These are phyloP conservation scores for Drosophila basisetae DNA, from an alignment of 2,888 invertebrate genomes.

Conservation along the genomic window DNA sequence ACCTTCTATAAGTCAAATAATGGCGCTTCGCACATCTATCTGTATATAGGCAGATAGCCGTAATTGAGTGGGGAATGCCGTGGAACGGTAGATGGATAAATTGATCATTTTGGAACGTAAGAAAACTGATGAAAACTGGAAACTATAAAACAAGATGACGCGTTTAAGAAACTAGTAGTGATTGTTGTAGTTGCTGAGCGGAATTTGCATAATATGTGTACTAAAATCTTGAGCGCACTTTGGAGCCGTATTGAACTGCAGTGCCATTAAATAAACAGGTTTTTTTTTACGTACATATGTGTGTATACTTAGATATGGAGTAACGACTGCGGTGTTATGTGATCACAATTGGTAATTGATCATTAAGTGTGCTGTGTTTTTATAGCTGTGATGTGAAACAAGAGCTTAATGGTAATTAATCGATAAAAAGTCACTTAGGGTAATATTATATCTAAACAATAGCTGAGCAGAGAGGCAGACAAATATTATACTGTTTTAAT, in stretches of 20 bases:
- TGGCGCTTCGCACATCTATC: conserved; percentile 20
- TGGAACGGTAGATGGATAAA: conserved; percentile 10
- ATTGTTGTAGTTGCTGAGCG: conserved; percentile 3
- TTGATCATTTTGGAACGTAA: conserved; percentile 27
- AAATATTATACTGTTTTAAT: background rate
- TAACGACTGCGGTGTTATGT: conserved; percentile 19
- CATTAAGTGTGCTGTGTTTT: conserved; percentile 9
- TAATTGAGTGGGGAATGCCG: conserved; percentile 61
- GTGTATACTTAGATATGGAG: conserved; percentile 10
- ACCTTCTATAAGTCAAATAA: conserved; percentile 8
- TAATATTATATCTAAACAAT: background rate
- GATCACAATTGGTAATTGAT: conserved; percentile 27
- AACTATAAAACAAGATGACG: conserved; percentile 17
- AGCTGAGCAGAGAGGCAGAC: too few species aligned
- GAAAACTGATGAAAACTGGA: conserved; percentile 35
- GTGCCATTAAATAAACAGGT: conserved; percentile 4
- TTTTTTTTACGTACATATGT: conserved; percentile 6
- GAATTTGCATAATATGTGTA: conserved; percentile 26
- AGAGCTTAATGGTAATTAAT: conserved; percentile 1
- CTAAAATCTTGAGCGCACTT: conserved; percentile 3
- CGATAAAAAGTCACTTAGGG: conserved; percentile 6
- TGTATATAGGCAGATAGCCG: conserved; percentile 36
- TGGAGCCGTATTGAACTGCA: conserved; percentile 1
- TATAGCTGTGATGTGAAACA: conserved; percentile 8
- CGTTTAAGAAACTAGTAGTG: background rate